Percentiles rank a stretch among this genome's conserved stretches.
Conservation (phyloP, 2,797 vertebrate species). For the Apogon hyalosoma region DNA sequence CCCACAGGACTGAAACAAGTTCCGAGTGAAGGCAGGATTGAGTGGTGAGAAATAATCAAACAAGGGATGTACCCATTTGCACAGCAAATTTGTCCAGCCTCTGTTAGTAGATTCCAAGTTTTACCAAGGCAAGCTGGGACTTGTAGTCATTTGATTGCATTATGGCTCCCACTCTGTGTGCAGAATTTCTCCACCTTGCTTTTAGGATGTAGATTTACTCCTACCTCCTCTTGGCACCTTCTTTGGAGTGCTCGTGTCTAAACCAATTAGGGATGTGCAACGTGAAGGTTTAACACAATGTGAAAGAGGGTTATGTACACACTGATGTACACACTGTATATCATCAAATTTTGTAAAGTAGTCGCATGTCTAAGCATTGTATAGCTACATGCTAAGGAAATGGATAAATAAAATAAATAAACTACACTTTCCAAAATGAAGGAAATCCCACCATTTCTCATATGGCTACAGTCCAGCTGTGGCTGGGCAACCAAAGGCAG, state of each 20-base stretch:
- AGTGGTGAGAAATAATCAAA: too few species aligned
- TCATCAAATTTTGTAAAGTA: neutral
- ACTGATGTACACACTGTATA: too few species aligned
- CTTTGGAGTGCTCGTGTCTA: constrained; percentile 12
- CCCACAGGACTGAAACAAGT: too few species aligned
- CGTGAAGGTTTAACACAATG: constrained; percentile 4
- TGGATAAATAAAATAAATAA: neutral
- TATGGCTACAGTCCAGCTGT: constrained; percentile 1
- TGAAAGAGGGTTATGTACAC: neutral
- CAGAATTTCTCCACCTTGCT: constrained; percentile 8
- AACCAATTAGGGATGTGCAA: constrained; percentile 5
- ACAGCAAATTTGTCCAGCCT: constrained; percentile 1
- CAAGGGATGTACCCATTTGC: too few species aligned
- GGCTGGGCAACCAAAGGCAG: neutral
- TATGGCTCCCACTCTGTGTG: neutral
- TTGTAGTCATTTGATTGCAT: constrained; percentile 8
- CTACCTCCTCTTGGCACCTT: constrained; percentile 1
- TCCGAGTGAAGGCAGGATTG: too few species aligned
- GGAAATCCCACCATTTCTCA: too few species aligned
- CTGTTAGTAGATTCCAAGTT: neutral
- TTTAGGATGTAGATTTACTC: constrained; percentile 12
- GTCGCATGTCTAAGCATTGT: neutral
- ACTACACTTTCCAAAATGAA: neutral
- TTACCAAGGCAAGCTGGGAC: constrained; percentile 12
- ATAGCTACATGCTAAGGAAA: neutral